A percentile compares a stretch with the other conserved stretches of the same genome.
These are phyloP conservation scores for Meteorus cinctellus DNA, from an alignment of 2,888 invertebrate species.

Conservation along the genomic window DNA sequence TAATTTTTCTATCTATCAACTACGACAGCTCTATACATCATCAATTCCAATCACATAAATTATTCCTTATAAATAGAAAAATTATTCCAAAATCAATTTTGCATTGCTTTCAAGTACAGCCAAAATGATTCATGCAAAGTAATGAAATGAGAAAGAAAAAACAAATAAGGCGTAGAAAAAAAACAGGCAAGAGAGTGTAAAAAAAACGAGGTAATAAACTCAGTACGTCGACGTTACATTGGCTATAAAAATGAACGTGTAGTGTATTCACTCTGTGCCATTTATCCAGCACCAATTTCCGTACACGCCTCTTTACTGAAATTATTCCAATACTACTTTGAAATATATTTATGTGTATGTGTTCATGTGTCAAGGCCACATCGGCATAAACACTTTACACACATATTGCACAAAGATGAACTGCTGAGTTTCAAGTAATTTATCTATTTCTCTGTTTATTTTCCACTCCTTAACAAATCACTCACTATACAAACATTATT, in stretches of 20 bases:
- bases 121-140: conserved; percentile 1
- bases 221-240: not conserved
- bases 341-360: not conserved
- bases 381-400: not conserved
- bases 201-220: not conserved
- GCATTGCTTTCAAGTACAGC: not conserved
- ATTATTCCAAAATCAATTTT: not conserved
- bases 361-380: not conserved
- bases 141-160: conserved; percentile 1
- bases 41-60: not conserved
- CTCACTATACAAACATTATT: not conserved
- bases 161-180: not conserved
- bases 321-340: not conserved
- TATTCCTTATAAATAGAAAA: not conserved
- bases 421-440: not conserved
- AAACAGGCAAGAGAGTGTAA: not conserved
- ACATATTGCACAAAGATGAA: not conserved
- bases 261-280: not conserved
- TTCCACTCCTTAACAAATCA: not conserved
- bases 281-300: not conserved
- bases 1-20: too few species aligned
- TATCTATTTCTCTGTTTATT: not conserved
- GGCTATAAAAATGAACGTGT: not conserved
- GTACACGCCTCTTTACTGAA: not conserved
- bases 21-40: too few species aligned